These are phyloP conservation scores for Paralinhomoeus sp. DNA, from an alignment of 2,888 invertebrate species.

Conservation along the genomic window DNA sequence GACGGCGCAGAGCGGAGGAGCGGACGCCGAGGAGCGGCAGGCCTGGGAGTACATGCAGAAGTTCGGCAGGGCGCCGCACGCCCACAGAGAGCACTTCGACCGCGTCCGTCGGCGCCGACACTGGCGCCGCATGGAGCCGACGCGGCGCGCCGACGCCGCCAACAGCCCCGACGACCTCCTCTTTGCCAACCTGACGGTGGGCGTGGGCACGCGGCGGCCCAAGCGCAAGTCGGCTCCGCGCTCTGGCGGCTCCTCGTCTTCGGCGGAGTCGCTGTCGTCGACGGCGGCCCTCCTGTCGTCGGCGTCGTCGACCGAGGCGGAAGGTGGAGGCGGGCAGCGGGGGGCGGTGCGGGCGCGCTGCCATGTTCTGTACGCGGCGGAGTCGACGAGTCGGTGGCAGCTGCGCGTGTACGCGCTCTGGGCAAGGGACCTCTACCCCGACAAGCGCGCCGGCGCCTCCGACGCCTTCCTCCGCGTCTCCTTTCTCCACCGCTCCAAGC, in stretches of 20 bases:
- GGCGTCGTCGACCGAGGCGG: background rate
- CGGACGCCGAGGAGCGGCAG: too few relatives aligned
- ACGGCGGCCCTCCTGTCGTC: background rate
- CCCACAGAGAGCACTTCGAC: conserved; percentile 7
- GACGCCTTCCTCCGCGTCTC: conserved; percentile 14
- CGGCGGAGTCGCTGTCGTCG: background rate
- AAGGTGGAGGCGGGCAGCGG: too few relatives aligned
- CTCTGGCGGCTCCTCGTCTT: background rate
- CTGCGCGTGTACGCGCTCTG: conserved; percentile 2
- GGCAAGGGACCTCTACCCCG: conserved; percentile 1
- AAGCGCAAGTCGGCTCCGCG: too few relatives aligned
- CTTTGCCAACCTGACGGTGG: too few relatives aligned
- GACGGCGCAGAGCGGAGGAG: too few relatives aligned
- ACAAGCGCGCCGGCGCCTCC: too few relatives aligned
- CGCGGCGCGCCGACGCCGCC: too few relatives aligned
- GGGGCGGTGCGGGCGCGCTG: background rate
- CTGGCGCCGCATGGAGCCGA: conserved; percentile 4
- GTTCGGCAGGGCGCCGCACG: conserved; percentile 11
- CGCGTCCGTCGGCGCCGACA: conserved; percentile 10
- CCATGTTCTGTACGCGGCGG: background rate
- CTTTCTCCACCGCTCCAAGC: conserved; percentile 9
- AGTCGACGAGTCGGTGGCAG: background rate
- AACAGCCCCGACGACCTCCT: too few relatives aligned
- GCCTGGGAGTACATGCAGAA: conserved; percentile 9
- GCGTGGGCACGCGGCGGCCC: too few relatives aligned